These are phyloP conservation scores for Oophaga pumilio DNA, from an alignment of 2,113 vertebrate species.

Conservation along the genomic window DNA sequence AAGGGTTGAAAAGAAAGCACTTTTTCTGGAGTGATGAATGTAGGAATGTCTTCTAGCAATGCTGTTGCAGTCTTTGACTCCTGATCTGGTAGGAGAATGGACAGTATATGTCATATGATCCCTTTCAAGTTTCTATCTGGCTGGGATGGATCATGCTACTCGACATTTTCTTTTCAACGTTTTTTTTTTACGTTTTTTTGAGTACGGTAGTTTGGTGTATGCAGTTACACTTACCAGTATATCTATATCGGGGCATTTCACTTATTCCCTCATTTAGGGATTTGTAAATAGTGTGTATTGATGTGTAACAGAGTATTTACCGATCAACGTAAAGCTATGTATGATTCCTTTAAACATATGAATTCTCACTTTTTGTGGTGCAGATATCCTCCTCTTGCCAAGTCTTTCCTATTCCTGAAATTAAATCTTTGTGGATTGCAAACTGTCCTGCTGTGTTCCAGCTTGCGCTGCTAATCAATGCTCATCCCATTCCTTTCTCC, in stretches of 20 bases:
- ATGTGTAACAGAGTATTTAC: neutral
- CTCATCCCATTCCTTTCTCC: constrained; percentile 84
- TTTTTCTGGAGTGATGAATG: neutral
- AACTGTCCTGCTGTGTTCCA: constrained; percentile 77
- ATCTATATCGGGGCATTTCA: neutral
- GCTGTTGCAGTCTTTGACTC: neutral
- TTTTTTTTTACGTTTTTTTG: no score
- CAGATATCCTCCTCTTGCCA: neutral
- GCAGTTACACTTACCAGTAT: neutral
- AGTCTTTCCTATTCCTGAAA: constrained; percentile 26
- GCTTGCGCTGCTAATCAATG: constrained; percentile 72
- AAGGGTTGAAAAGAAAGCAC: neutral
- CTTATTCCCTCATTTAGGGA: neutral
- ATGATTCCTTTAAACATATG: neutral
- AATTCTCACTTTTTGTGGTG: neutral
- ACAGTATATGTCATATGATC: neutral
- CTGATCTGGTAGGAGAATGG: neutral
- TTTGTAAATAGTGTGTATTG: neutral
- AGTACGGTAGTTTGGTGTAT: no score
- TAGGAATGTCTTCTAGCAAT: no score
- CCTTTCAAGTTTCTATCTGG: neutral
- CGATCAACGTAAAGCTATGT: neutral
- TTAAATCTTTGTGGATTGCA: constrained; percentile 70
- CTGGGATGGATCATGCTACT: neutral
- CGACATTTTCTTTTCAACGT: no score